These are phyloP conservation scores for Ginglymostoma cirratum DNA, from an alignment of 2,113 vertebrate species.

Conservation along the genomic window DNA sequence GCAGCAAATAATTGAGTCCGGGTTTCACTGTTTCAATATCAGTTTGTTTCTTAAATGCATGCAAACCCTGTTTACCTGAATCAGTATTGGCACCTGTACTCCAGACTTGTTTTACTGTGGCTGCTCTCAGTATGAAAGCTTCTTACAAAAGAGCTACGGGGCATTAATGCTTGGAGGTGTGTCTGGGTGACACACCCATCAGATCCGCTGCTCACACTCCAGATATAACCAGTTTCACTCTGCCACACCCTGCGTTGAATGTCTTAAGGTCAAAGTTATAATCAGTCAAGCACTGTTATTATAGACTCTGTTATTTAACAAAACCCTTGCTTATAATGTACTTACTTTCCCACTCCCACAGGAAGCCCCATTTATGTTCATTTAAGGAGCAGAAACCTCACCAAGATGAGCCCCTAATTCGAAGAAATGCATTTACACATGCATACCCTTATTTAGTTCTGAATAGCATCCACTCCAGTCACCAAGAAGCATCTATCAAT, in stretches of 20 bases:
- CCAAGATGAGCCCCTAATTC: neutral
- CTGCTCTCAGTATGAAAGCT: neutral
- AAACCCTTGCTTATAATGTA: neutral
- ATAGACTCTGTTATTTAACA: constrained; percentile 10
- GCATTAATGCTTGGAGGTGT: constrained; percentile 28
- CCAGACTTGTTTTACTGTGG: constrained; percentile 19
- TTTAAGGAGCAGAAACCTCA: neutral
- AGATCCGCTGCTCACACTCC: neutral
- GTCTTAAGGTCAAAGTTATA: constrained; percentile 11
- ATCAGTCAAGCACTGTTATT: constrained; percentile 25
- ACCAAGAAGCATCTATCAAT: neutral
- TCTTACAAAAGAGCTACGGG: neutral
- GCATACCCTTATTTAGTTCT: neutral
- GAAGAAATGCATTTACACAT: neutral
- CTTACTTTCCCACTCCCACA: constrained; percentile 16
- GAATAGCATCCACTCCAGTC: neutral
- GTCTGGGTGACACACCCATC: constrained; percentile 28
- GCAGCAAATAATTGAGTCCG: neutral
- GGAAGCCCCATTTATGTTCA: neutral
- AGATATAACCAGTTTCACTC: constrained; percentile 13
- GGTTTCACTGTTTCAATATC: neutral
- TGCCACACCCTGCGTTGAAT: neutral
- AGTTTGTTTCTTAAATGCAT: constrained; percentile 1
- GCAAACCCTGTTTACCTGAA: neutral
- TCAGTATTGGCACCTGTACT: neutral